These are phyloP conservation scores for Pipistrellus pygmaeus DNA, from an alignment of 2,797 vertebrate species.

Conservation along the genomic window DNA sequence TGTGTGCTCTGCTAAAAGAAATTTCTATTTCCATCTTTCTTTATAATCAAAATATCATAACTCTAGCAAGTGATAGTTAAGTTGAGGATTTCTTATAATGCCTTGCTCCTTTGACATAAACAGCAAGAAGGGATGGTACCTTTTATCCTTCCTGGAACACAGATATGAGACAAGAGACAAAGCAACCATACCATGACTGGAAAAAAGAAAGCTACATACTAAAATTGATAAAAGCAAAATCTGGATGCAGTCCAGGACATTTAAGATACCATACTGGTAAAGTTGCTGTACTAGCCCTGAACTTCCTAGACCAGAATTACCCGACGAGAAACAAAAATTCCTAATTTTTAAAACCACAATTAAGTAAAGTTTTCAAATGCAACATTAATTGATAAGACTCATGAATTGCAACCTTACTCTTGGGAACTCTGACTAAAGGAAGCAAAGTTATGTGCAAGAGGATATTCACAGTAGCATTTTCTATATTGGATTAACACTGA, in stretches of 20 bases:
- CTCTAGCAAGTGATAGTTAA: neutral
- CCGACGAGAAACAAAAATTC: constrained; percentile 6
- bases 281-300: neutral
- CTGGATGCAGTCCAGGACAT: neutral
- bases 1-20: neutral
- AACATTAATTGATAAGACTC: neutral
- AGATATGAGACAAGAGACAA: neutral
- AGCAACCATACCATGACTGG: neutral
- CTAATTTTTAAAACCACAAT: constrained; percentile 10
- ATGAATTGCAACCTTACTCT: neutral
- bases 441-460: neutral
- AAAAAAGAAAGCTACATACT: constrained; percentile 4
- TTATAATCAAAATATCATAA: constrained; percentile 11
- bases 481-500: neutral
- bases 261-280: neutral
- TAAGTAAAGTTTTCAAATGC: constrained; percentile 24
- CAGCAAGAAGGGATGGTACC: neutral
- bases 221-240: neutral
- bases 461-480: neutral
- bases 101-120: neutral
- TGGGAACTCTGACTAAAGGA: neutral
- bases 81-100: neutral
- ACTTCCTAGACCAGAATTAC: neutral
- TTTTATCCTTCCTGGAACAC: neutral
- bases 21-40: neutral